Conservation (phyloP, 2,888 invertebrate species). For the Drosophila sordidapex region DNA sequence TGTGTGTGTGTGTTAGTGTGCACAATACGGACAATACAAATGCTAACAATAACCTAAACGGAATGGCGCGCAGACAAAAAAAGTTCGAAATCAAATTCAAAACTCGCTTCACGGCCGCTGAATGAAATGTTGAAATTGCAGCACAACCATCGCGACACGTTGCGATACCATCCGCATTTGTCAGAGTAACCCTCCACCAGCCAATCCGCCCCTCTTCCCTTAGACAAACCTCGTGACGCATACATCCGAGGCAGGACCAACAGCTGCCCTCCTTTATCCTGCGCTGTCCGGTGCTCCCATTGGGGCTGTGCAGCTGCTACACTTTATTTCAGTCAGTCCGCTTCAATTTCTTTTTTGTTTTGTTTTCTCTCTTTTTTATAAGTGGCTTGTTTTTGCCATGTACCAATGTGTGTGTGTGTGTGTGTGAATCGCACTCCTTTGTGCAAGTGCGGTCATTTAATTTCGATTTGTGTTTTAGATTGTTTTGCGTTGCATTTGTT, state of each 20-base stretch:
- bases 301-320: conserved; percentile 73
- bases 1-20: conserved; percentile 9
- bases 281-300: conserved; percentile 29
- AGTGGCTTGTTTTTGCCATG: conserved; percentile 67
- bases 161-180: conserved; percentile 49
- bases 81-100: conserved; percentile 64
- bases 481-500: conserved; percentile 81
- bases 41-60: conserved; percentile 41
- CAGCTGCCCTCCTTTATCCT: conserved; percentile 31
- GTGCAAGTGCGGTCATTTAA: conserved; percentile 83
- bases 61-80: conserved; percentile 14
- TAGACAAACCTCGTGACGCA: background rate
- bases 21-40: conserved; percentile 37
- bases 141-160: conserved; percentile 32
- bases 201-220: background rate
- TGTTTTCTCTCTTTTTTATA: conserved; percentile 24
- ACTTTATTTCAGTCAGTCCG: conserved; percentile 75
- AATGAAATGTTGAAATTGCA: conserved; percentile 75
- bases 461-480: conserved; percentile 84
- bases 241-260: conserved; percentile 14
- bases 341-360: conserved; percentile 30
- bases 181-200: conserved; percentile 18
- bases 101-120: conserved; percentile 61
- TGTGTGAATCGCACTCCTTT: conserved; percentile 63
- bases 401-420: conserved; percentile 34